Percentiles rank a stretch among this genome's conserved stretches.
Conservation (phyloP, 2,888 invertebrate species). For the Hesperia comma region DNA sequence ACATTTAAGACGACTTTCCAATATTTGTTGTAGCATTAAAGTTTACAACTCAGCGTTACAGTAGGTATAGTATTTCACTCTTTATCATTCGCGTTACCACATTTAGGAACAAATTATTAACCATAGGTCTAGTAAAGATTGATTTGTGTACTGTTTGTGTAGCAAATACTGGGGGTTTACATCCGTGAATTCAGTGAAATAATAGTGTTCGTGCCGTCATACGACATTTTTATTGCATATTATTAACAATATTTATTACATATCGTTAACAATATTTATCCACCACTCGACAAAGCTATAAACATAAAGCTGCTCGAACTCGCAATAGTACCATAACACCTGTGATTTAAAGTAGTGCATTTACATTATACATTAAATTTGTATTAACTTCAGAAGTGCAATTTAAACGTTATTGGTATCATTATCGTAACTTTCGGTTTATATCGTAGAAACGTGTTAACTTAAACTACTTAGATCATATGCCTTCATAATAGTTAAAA, state of each 20-base stretch:
- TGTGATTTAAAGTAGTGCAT: not conserved
- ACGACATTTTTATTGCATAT: not conserved
- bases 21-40: slow-evolving; percentile 63
- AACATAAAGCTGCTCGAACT: not conserved
- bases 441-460: no score
- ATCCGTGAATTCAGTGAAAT: no score
- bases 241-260: not conserved
- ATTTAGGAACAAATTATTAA: not conserved
- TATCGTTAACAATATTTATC: not conserved
- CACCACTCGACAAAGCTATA: not conserved
- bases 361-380: not conserved
- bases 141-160: no score
- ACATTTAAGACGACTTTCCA: slow-evolving; percentile 57
- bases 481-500: no score
- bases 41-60: slow-evolving; percentile 57
- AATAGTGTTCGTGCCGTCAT: no score
- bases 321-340: not conserved
- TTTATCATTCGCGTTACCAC: slow-evolving; percentile 38
- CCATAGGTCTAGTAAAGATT: no score
- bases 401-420: not conserved
- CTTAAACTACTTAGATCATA: no score
- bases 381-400: not conserved
- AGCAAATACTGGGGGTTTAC: no score
- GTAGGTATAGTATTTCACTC: slow-evolving; percentile 55
- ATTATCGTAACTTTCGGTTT: no score